Evolutionary conservation across 37 sponge, comb jelly and placozoan genomes (phyloP), one percentile per base, ranked within the genome.

Genomic region (Geodia barretti): DNA sequence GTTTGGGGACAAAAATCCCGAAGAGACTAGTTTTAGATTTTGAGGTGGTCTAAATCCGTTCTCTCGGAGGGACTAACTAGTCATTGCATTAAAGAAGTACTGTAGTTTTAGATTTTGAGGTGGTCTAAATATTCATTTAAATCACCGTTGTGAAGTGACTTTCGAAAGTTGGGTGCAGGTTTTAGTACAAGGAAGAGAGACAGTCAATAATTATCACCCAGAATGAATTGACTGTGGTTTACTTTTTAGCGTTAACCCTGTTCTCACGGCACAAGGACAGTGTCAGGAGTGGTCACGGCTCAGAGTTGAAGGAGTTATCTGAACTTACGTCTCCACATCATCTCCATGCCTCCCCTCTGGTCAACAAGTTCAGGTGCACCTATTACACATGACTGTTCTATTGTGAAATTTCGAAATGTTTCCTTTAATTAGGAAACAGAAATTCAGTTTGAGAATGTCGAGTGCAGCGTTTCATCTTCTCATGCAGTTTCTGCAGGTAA

Each of bases 401-500:
- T 14, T 17, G 11, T 17, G 11, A 47, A 17, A 47, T 47, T 47
- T 47, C 14, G 11, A 47, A 7, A 14, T 47, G 14, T 47, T 58
- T 42, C 73, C 33, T 82, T 25, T 59, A 3, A 73, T 66, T n/a
- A 89, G 85, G 63, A 93, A 78, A 20, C 80, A 88, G 62, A 92
- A 92, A 63, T 95, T 75, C 62, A 54, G 35, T 28, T 41, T 92
- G 37, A 33, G 84, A 24, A 92, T 95, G 90, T 83, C 87, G 3
- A 78, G 75, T 42, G 61, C 33, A 29, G 64, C 95, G 4, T 92
- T 83, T 61, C 87, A 89, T 24, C 66, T 74, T 1, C 72, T 95
- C 1, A 73, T 89, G 67, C 77, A 88, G 60, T 91, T 91, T 79
- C 82, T 95, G 1, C 92, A 92, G 87, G 95, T 92, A 70, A 58